These are phyloP conservation scores for Nineta flava DNA, from an alignment of 2,888 invertebrate species.

Conservation along the genomic window DNA sequence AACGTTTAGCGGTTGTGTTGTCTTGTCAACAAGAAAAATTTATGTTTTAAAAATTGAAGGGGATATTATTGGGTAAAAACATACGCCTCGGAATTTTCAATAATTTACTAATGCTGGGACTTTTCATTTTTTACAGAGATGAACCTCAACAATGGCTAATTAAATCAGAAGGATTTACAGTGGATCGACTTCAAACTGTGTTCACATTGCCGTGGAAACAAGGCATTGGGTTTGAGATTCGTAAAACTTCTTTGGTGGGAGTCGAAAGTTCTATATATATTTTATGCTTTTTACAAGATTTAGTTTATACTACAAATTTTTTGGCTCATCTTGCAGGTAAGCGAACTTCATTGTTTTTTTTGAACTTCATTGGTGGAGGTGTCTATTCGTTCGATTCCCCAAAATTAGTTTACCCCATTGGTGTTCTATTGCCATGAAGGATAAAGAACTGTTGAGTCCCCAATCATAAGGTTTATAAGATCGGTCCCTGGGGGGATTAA, in stretches of 20 bases:
- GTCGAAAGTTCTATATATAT: conserved; percentile 20
- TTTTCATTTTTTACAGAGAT: conserved; percentile 22
- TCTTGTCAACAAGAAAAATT: conserved; percentile 33
- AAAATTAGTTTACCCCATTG: too few species aligned
- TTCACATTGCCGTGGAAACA: conserved; percentile 37
- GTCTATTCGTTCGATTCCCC: too few species aligned
- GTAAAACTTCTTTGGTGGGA: conserved; percentile 22
- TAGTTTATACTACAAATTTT: conserved; percentile 33
- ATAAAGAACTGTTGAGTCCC: too few species aligned
- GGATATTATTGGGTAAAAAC: conserved; percentile 23
- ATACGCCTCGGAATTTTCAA: background rate
- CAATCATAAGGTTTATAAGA: too few species aligned
- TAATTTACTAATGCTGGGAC: conserved; percentile 1
- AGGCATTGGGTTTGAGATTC: conserved; percentile 31
- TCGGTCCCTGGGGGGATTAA: too few species aligned
- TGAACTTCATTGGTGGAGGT: too few species aligned
- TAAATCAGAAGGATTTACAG: conserved; percentile 29
- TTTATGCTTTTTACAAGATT: conserved; percentile 32
- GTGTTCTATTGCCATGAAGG: too few species aligned
- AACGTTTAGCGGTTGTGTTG: conserved; percentile 30
- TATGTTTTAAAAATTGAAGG: conserved; percentile 32
- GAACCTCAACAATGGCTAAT: conserved; percentile 36
- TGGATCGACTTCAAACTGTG: conserved; percentile 29
- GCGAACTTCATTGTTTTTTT: too few species aligned
- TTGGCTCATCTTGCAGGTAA: conserved; percentile 31